Percentiles rank a stretch among this genome's conserved stretches.
Evolutionary conservation across 2,113 vertebrate genomes (phyloP).

Genomic region (Menidia beryllina): DNA sequence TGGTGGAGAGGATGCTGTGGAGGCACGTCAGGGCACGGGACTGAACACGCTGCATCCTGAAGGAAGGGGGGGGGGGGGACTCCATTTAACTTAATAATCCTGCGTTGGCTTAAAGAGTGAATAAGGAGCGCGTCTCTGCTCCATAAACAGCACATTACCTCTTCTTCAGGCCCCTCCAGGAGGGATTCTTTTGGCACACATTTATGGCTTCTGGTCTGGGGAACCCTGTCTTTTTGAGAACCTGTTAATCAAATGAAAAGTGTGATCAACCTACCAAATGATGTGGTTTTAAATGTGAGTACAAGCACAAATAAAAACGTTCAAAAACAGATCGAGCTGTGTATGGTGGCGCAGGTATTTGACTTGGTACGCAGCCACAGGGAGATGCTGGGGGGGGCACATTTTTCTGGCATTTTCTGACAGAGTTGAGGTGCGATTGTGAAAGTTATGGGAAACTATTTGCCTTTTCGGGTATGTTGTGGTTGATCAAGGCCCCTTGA

Average conservation of each 20-base stretch:
- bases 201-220: slow-evolving; percentile 85
- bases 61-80: slow-evolving; percentile 22
- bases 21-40: slow-evolving; percentile 93
- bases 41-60: slow-evolving; percentile 90
- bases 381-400: neutral
- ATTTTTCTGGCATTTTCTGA: neutral
- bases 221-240: slow-evolving; percentile 93
- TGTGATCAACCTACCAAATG: neutral
- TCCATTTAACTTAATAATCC: neutral
- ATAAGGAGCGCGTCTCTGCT: too few relatives aligned
- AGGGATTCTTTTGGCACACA: slow-evolving; percentile 82
- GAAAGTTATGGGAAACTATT: slow-evolving; percentile 14
- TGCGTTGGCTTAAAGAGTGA: neutral
- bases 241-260: slow-evolving; percentile 73
- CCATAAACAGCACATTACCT: slow-evolving; percentile 83
- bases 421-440: neutral
- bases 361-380: neutral
- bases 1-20: slow-evolving; percentile 90
- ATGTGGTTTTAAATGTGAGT: neutral
- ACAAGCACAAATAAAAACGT: too few relatives aligned
- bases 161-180: slow-evolving; percentile 91
- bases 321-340: neutral
- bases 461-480: slow-evolving; percentile 92
- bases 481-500: slow-evolving; percentile 87
- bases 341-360: neutral